These are phyloP conservation scores for Drosophila mercatorum DNA, from an alignment of 2,888 invertebrate genomes.

Conservation along the genomic window DNA sequence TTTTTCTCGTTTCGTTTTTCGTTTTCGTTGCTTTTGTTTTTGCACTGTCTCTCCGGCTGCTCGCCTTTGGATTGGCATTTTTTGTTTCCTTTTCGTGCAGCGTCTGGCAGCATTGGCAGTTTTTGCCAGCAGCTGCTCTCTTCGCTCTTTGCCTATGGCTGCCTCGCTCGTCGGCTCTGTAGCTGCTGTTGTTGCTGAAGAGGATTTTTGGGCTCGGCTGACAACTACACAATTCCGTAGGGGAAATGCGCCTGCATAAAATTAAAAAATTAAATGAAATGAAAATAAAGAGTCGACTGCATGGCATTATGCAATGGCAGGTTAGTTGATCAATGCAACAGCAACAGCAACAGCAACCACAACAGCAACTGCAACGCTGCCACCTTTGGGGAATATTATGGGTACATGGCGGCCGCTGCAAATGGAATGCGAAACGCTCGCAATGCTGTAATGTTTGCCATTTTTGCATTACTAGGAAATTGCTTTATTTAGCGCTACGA, in stretches of 20 bases:
- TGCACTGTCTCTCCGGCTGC: conserved; percentile 51
- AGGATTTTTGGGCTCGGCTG: conserved; percentile 65
- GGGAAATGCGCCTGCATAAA: conserved; percentile 64
- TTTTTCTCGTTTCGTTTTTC: conserved; percentile 1
- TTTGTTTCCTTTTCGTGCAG: conserved; percentile 17
- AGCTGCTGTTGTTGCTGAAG: conserved; percentile 30
- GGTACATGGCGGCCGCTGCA: conserved; percentile 16
- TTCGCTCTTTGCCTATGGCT: conserved; percentile 27
- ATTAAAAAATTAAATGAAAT: conserved; percentile 49
- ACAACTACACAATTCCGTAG: conserved; percentile 64
- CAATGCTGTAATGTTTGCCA: conserved; percentile 59
- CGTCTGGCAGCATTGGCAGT: conserved; percentile 35
- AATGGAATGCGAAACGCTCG: conserved; percentile 42
- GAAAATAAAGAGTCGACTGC: conserved; percentile 28
- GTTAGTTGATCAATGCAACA: conserved; percentile 76
- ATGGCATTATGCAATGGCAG: conserved; percentile 62
- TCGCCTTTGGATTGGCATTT: conserved; percentile 70
- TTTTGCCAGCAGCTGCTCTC: conserved; percentile 34
- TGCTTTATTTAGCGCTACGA: conserved; percentile 62
- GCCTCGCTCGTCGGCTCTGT: conserved; percentile 7
- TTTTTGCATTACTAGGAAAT: conserved; percentile 63
- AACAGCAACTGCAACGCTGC: conserved; percentile 48
- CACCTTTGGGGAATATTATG: conserved; percentile 58
- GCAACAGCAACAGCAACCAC: conserved; percentile 50
- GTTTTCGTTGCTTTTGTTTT: conserved; percentile 28